Evolutionary conservation across 1,140 invertebrate genomes (phyloP), one percentile per base, ranked within the genome.

Genomic region (Sminthurides bifidus): DNA sequence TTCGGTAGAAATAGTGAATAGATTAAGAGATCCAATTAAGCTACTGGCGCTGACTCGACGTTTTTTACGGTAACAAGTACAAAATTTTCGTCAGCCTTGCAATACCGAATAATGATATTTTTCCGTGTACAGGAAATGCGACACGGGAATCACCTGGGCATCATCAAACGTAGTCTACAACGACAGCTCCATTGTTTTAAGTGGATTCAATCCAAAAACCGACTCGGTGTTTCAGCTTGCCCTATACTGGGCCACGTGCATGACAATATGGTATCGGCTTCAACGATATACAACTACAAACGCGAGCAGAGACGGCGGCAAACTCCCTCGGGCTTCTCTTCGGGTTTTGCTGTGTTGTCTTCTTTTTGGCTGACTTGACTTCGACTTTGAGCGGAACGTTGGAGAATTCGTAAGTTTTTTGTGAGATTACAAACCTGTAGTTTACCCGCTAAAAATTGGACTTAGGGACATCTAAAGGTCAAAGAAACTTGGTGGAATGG

Each of bases 311-410:
- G 26, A 56, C 54, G 12, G 30, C 46, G 2, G 10, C 29, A 3
- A n/a, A 33, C 12, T 37, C 54, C 2, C 17, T 51, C 17, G 43
- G 44, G 6, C 26, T 56, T 3, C 8, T 56, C 5, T 19, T 49
- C 15, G 37, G 54, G 6, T 56, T 56, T 41, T 30, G 8, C 15
- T 19, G 50, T 21, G 2, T 51, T 5, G 17, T 29, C 29, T 56
- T 41, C 27, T 56, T 50, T 27, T 56, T 19, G 26, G 45, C 54
- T 19, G 46, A 56, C 35, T 33, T 56, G 12, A 27, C 43, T 3
- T 19, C 45, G n/a, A 48, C 45, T 35, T 17, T 56, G 21, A n/a
- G 46, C 15, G 54, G 54, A 15, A 14, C 27, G 3, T 6, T 37
- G 6, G 54, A 49, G 30, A 33, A 40, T 41, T 27, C 23, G 54